Conservation (phyloP, 2,113 vertebrate species). For the Lepisosteus osseus region DNA sequence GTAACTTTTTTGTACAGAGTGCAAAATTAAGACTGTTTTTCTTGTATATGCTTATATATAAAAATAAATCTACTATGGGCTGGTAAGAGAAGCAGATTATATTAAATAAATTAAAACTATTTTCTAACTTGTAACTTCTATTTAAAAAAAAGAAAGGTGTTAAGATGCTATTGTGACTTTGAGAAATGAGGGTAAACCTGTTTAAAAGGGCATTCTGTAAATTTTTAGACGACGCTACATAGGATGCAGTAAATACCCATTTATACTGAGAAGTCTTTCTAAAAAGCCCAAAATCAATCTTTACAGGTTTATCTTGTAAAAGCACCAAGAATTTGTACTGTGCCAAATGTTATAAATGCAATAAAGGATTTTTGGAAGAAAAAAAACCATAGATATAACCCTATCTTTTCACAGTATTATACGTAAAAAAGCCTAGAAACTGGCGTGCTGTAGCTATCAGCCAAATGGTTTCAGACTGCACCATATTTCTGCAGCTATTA, state of each 20-base stretch:
- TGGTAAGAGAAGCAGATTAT: constrained; percentile 85
- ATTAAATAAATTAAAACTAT: constrained; percentile 85
- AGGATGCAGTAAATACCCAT: constrained; percentile 71
- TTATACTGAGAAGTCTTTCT: constrained; percentile 75
- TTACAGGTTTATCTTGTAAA: constrained; percentile 86
- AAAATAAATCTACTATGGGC: constrained; percentile 76
- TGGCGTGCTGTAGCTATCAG: constrained; percentile 72
- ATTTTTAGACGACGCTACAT: constrained; percentile 73
- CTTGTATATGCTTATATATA: constrained; percentile 94
- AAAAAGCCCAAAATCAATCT: constrained; percentile 72
- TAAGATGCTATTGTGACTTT: constrained; percentile 62
- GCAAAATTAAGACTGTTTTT: constrained; percentile 81
- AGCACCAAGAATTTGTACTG: constrained; percentile 77
- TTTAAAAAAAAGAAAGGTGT: constrained; percentile 68
- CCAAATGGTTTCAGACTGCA: constrained; percentile 74
- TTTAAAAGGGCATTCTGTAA: constrained; percentile 63
- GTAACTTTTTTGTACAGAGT: constrained; percentile 89
- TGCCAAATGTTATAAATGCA: constrained; percentile 86
- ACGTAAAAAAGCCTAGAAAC: constrained; percentile 46
- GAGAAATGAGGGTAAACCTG: constrained; percentile 58
- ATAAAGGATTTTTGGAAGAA: constrained; percentile 69
- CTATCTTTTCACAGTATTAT: constrained; percentile 13
- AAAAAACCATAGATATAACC: constrained; percentile 41
- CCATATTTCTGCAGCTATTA: constrained; percentile 76
- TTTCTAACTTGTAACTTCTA: constrained; percentile 90